Evolutionary conservation across 1,140 invertebrate genomes (phyloP), one percentile per base, ranked within the genome.

Genomic region (Spodoptera litura): DNA sequence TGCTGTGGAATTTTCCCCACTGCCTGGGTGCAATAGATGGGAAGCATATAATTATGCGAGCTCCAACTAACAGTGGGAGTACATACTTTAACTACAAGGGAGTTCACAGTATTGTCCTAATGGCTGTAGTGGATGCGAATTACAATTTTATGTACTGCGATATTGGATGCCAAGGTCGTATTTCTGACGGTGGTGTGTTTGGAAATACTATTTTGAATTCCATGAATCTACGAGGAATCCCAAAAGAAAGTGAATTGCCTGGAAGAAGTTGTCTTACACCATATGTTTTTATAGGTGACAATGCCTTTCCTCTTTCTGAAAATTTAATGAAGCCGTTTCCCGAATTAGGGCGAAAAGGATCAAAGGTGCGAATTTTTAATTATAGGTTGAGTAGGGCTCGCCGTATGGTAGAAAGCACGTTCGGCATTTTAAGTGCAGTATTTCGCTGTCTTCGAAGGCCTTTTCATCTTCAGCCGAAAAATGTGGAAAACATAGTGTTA

Each of bases 251-350:
- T 70, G 77, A 52, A 38, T 73, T 79, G 58, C 68, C 68, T 52
- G 56, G 51, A 49, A 79, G 58, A 62, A 64, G 25, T 52, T 31
- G 55, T n/a, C 20, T 52, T 38, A 64, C 55, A 51, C 78, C 76
- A 70, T 66, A 70, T 71, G 64, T 70, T 55, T 78, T 78, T 61
- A 55, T 78, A 53, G 76, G 52, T 38, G 76, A 78, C 56, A 56
- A 70, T 38, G 76, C 64, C 35, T 78, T 78, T 78, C 51, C 75
- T 58, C 38, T 78, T 15, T 52, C 35, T 15, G 44, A 72, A 73
- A 52, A 79, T 72, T 58, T 79, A 27, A 79, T 79, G 78, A 72
- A 70, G 52, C 62, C 64, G 44, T 78, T 70, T 71, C 62, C 53
- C 38, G 53, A 44, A 70, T 49, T 27, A 27, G 62, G 49, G 35